Percentiles rank a stretch among this genome's conserved stretches.
phyloP scores from a whole-genome alignment of 1,140 invertebrate genomes.

The Vollenhovia emeryi region DNA sequence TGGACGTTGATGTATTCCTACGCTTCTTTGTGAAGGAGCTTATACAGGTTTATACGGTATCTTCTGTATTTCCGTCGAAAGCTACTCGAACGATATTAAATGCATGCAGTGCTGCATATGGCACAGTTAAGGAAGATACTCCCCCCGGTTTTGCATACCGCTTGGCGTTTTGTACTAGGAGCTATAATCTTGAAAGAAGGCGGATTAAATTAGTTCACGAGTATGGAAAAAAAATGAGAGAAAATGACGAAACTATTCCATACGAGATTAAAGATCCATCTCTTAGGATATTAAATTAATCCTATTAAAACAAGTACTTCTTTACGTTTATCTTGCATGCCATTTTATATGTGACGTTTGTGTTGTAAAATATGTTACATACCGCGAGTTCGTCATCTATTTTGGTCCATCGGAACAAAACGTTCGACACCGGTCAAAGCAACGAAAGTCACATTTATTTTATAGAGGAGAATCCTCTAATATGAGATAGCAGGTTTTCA shows the following conservation, averaged over 20 bases:
- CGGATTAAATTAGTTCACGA: not conserved
- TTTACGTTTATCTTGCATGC: not conserved
- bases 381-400: not conserved
- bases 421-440: not conserved
- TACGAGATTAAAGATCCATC: not conserved
- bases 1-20: conserved; percentile 2
- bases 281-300: not conserved
- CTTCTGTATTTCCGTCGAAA: not conserved
- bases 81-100: not conserved
- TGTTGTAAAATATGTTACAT: conserved; percentile 16
- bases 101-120: not conserved
- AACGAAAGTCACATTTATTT: not conserved
- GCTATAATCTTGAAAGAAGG: not conserved
- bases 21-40: not conserved
- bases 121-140: not conserved
- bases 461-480: no score
- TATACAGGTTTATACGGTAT: not conserved
- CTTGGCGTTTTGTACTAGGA: not conserved
- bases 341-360: no score
- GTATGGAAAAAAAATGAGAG: not conserved
- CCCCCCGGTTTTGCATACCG: not conserved
- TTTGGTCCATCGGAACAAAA: not conserved
- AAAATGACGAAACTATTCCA: not conserved
- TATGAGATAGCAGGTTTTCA: no score
- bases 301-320: not conserved